Percentiles rank a stretch among this genome's conserved stretches.
phyloP scores from a whole-genome alignment of 2,797 vertebrate genomes.

The Avahi laniger region DNA sequence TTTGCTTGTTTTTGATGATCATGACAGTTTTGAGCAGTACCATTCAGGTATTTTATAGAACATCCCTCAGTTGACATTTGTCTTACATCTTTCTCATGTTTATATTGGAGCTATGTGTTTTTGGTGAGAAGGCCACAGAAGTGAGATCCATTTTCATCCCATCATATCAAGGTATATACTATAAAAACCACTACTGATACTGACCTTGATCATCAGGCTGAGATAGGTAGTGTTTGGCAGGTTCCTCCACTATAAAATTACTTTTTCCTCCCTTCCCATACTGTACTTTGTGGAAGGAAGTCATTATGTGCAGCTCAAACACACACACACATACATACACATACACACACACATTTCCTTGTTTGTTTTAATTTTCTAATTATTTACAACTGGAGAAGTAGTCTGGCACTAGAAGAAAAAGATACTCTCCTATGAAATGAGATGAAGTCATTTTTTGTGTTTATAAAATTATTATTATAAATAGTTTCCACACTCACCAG shows the following conservation, averaged over 20 bases:
- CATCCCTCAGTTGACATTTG: not conserved
- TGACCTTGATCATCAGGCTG: no score
- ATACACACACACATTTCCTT: not conserved
- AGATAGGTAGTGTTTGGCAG: accelerated
- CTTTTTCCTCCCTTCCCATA: not conserved
- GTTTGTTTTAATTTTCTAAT: not conserved
- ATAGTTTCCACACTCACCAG: not conserved
- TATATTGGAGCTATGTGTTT: not conserved
- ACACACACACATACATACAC: not conserved
- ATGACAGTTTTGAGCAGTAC: not conserved
- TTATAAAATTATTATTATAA: not conserved
- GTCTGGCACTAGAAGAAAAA: not conserved
- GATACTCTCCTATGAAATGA: not conserved
- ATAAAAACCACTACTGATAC: not conserved
- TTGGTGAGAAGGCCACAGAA: not conserved
- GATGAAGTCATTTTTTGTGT: not conserved
- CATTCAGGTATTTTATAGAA: not conserved
- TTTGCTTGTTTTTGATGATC: not conserved
- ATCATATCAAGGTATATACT: not conserved
- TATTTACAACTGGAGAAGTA: not conserved
- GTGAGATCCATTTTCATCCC: not conserved
- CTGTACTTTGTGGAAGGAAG: not conserved
- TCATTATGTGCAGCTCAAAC: not conserved
- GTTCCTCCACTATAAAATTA: not conserved
- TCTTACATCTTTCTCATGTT: not conserved